Percentiles rank a stretch among this genome's conserved stretches.
Conservation (phyloP, 2,113 vertebrate genomes). For the Channa argus region DNA sequence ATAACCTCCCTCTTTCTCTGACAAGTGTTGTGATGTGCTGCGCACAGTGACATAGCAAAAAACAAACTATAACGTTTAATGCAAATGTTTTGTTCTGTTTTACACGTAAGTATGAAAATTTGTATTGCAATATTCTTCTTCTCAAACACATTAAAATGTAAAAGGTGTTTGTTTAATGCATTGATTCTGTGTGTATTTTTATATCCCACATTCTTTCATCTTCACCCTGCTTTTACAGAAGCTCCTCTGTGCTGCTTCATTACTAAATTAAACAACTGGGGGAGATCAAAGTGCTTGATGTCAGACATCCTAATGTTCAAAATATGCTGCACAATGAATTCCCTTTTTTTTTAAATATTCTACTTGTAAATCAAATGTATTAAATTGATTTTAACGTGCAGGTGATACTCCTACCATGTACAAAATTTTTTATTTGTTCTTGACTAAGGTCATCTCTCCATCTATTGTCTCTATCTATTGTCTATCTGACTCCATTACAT, state of each 20-base stretch:
- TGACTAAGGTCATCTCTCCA: conserved; percentile 7
- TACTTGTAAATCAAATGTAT: too few species aligned
- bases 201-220: conserved; percentile 32
- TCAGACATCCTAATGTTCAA: neutral
- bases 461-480: too few species aligned
- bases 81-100: too few species aligned
- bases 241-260: conserved; percentile 30
- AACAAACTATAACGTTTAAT: too few species aligned
- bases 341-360: too few species aligned
- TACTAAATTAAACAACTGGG: conserved; percentile 43
- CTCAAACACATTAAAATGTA: too few species aligned
- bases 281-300: conserved; percentile 47
- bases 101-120: too few species aligned
- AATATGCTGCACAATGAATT: too few species aligned
- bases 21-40: conserved; percentile 5
- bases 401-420: too few species aligned
- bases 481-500: conserved; percentile 23
- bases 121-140: too few species aligned
- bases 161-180: neutral
- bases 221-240: conserved; percentile 25
- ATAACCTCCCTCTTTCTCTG: conserved; percentile 17
- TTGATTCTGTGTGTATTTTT: conserved; percentile 3
- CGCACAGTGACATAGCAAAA: neutral
- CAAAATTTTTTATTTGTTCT: neutral
- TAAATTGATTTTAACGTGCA: too few species aligned